Evolutionary conservation across 2,113 vertebrate species (phyloP), one percentile per base, ranked within the genome.

Genomic region (Elaphurus davidianus): DNA sequence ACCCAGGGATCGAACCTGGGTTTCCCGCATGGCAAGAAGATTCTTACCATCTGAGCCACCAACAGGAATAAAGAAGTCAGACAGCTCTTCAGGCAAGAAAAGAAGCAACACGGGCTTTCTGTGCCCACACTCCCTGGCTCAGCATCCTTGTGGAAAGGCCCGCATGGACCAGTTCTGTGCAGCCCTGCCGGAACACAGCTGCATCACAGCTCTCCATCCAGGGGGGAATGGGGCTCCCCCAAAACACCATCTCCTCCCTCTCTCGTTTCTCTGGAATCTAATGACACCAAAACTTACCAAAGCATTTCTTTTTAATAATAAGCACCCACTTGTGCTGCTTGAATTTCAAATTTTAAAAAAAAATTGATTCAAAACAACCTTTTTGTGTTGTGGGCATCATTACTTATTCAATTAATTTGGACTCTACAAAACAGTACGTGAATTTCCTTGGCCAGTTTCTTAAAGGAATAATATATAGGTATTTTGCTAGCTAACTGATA

Each of bases 361-460:
- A 93, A 64, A n/a, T 9, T n/a, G 81, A 60, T 87, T 55, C n/a
- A 87, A 62, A 55, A 27, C 19, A 62, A 87, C 60, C n/a, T 55
- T 81, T 87, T 36, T 50, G 1, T 21, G 62, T 15, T 3, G 10
- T 8, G 28, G 21, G 6, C 79, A 54, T 84, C 19, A 17, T 74
- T 36, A 52, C 43, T 50, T 83, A 88, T 54, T 64, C n/a, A 45
- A 55, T 89, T 84, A 33, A 55, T 78, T 54, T 62, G 45, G 23
- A 64, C 55, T 84, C 64, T 93, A 76, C 11, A 82, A 54, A 59
- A 60, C 0, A 55, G 45, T 16, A 40, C 0, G 33, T 40, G 55
- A 21, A 76, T 94, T 92, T 84, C 62, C 52, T 62, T 84, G 64
- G 62, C 12, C 76, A 84, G 21, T 87, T 95, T 78, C 84, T 57